Conservation (phyloP, 2,113 vertebrate species). For the Hemiprocne comata region DNA sequence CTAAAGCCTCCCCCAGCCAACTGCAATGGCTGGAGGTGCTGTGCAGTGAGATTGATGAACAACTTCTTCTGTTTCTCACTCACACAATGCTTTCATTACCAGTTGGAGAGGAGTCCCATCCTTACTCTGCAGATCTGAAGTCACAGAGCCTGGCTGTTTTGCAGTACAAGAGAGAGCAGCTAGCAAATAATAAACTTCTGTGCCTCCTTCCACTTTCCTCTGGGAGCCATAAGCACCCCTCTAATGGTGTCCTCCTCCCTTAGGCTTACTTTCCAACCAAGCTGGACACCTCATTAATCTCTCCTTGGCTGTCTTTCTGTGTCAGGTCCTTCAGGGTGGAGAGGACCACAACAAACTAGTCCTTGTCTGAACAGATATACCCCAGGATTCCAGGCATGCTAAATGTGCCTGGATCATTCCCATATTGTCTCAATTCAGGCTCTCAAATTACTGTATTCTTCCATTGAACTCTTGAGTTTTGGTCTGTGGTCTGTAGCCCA, state of each 20-base stretch:
- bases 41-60: not conserved
- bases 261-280: not conserved
- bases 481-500: not conserved
- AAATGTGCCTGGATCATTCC: not conserved
- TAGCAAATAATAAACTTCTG: not conserved
- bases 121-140: not conserved
- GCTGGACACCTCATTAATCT: not conserved
- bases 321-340: not conserved
- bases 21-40: conserved; percentile 35
- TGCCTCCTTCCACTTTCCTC: not conserved
- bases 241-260: not conserved
- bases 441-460: not conserved
- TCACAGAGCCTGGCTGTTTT: not conserved
- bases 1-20: conserved; percentile 49
- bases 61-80: not conserved
- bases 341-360: not conserved
- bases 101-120: not conserved
- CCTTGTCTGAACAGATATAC: not conserved
- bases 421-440: not conserved
- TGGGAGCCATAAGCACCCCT: not conserved
- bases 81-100: not conserved
- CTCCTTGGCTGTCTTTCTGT: not conserved
- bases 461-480: not conserved
- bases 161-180: not conserved
- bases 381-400: not conserved